Evolutionary conservation across 2,888 invertebrate species (phyloP).

Genomic region (Noctua janthe): DNA sequence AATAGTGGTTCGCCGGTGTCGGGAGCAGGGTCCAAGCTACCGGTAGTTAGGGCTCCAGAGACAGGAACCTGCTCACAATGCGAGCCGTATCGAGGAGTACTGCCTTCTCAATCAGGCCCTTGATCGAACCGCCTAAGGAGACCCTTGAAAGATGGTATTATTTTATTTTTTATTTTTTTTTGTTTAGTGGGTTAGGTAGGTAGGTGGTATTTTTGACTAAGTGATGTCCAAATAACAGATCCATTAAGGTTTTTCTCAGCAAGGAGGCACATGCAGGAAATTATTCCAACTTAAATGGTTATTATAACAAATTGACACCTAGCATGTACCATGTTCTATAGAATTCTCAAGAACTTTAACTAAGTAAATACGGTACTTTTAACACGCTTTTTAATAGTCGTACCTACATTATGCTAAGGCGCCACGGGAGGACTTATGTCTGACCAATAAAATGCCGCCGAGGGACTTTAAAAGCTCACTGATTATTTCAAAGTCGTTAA

Average conservation of each 20-base stretch:
- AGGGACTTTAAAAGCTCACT: conserved; percentile 36
- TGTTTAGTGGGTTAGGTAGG: too few relatives aligned
- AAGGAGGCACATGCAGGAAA: neutral
- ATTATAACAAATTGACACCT: neutral
- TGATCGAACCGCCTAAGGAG: too few relatives aligned
- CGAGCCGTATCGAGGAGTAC: too few relatives aligned
- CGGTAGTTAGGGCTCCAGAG: too few relatives aligned
- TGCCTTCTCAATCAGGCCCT: too few relatives aligned
- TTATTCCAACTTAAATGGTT: neutral
- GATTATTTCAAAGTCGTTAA: conserved; percentile 51
- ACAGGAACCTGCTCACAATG: too few relatives aligned
- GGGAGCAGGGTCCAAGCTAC: too few relatives aligned
- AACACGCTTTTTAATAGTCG: conserved; percentile 7
- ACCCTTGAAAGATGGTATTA: too few relatives aligned
- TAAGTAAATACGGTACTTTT: neutral
- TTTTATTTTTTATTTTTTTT: too few relatives aligned
- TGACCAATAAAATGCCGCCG: conserved; percentile 24
- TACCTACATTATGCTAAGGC: conserved; percentile 35
- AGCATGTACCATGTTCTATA: neutral
- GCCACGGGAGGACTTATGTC: conserved; percentile 26
- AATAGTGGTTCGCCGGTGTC: too few relatives aligned
- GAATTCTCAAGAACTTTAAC: neutral
- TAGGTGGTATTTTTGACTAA: neutral
- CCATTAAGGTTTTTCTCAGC: neutral
- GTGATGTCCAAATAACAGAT: neutral